Base-by-base conservation (phyloP, 2,113 vertebrate species). In the Trichomycterus rosablanca region DNA sequence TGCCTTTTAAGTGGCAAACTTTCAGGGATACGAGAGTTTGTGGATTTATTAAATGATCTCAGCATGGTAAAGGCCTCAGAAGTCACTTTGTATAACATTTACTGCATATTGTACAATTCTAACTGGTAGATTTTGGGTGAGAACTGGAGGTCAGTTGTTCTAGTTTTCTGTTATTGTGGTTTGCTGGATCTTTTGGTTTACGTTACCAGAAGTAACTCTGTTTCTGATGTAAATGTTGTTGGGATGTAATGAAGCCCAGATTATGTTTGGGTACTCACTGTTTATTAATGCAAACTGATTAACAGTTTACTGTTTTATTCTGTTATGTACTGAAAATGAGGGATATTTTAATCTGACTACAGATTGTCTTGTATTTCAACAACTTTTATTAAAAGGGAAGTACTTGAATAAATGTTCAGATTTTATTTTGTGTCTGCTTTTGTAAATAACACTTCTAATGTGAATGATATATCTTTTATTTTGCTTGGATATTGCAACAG, bases 311-410 rank as follows among this genome's bases (percentile, higher is more conserved):
- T 57, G 11, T 54, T 69, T 68, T 24, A 57, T 69, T 45, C 68
- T 66, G 63, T 68, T 74, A 67, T 76, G 78, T 78, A 78, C 76
- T 46, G 60, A 55, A 59, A 53, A 67, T 45, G 30, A 70, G 59
- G 28, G 69, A 73, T 51, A 73, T 75, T 5, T 73, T 72, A 68
- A 79, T 66, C 71, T 80, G 75, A 72, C 66, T 80, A 71, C 73
- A 77, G 62, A 63, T 60, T 69, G 68, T 74, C 23, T 55, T 60
- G 48, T 40, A 48, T 76, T 71, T 63, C 3, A 60, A 74, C 54
- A 66, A 56, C 63, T 40, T 74, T 61, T 43, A 83, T 81, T 83
- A 80, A 81, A 78, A 28, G 60, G 63, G 68, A 64, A 42, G 61
- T 65, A 66, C 71, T 42, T 60, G 55, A 75, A 64, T 39, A 63